Conservation (phyloP, 2,888 invertebrate genomes). For the Galerucella pusilla region DNA sequence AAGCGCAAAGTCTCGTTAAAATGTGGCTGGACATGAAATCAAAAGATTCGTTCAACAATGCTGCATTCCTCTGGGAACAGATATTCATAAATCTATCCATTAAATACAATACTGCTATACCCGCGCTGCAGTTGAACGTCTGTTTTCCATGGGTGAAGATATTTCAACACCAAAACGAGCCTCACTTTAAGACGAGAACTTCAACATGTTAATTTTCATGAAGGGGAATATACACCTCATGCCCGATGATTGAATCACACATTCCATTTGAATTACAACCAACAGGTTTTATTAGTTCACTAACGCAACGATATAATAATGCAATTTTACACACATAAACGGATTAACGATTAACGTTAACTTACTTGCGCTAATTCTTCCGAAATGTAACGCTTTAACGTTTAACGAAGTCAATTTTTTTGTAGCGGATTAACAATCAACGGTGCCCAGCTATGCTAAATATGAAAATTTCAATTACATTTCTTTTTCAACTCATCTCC, state of each 20-base stretch:
- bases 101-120: conserved; percentile 23
- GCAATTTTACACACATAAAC: no score
- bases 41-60: conserved; percentile 15
- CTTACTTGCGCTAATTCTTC: conserved; percentile 18
- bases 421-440: conserved; percentile 18
- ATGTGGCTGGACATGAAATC: conserved; percentile 27
- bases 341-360: background rate
- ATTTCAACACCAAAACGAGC: conserved; percentile 13
- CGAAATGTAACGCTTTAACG: conserved; percentile 13
- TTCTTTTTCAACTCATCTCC: no score
- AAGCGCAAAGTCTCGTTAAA: conserved; percentile 24
- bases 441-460: conserved; percentile 24
- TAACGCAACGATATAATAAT: conserved; percentile 15
- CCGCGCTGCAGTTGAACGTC: conserved; percentile 20
- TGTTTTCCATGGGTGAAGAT: background rate
- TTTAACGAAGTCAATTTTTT: conserved; percentile 6
- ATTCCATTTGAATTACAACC: conserved; percentile 12
- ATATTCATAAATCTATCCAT: conserved; percentile 17
- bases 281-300: conserved; percentile 21
- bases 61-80: conserved; percentile 10
- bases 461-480: no score
- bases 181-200: conserved; percentile 23
- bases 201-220: conserved; percentile 26
- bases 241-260: no score
- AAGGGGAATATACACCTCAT: conserved; percentile 11